phyloP scores from a whole-genome alignment of 2,113 vertebrate genomes.

The Microcebus jonahi region DNA sequence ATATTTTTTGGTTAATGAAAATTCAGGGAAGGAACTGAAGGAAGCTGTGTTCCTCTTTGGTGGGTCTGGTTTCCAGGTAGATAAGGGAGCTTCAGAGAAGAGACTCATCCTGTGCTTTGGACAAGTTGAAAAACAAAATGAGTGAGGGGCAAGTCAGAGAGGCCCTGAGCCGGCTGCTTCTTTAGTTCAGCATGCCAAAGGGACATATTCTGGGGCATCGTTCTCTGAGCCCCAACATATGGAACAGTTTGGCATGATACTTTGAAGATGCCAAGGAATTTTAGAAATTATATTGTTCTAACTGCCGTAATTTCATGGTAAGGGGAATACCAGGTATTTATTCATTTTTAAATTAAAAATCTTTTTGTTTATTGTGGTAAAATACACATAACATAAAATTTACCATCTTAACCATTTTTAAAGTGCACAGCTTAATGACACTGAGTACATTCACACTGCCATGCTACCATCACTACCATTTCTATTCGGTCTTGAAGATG shows the following conservation, averaged over 20 bases:
- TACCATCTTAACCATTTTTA: background rate
- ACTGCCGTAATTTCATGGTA: background rate
- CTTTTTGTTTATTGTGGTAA: background rate
- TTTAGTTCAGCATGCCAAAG: background rate
- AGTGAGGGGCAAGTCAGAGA: background rate
- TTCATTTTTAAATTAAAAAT: background rate
- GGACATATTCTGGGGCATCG: background rate
- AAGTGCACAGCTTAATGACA: background rate
- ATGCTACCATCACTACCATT: rapidly evolving
- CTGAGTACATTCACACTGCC: background rate
- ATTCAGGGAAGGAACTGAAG: background rate
- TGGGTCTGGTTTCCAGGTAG: background rate
- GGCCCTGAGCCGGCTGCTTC: background rate
- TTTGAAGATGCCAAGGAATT: background rate
- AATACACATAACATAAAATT: background rate
- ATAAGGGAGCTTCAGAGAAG: background rate
- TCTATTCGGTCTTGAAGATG: background rate
- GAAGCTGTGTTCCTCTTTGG: background rate
- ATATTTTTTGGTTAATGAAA: background rate
- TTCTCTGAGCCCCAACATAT: background rate
- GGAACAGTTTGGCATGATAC: background rate
- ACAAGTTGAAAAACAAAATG: background rate
- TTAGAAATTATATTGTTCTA: background rate
- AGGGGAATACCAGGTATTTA: background rate
- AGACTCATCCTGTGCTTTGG: background rate